Base-by-base conservation (phyloP, 2,797 vertebrate species). In the Enteromius thamalakanensis region DNA sequence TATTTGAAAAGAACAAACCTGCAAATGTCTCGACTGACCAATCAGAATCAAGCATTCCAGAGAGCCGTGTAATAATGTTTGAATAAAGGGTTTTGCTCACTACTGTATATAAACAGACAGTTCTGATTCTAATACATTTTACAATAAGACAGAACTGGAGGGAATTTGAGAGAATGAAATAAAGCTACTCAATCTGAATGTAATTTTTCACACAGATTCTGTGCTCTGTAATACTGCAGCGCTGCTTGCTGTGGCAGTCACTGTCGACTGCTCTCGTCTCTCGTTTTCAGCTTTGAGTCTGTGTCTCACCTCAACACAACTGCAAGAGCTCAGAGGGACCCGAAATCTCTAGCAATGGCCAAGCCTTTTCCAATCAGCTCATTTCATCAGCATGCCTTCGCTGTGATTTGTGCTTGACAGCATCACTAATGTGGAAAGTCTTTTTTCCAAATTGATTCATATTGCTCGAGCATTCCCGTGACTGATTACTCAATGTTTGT, bases 401-500 rank as follows among this genome's bases (percentile, higher is more conserved):
- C 26, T 72, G 40, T 72, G 79, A 84, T 81, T 67, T 81, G 85
- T 86, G 81, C 85, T 76, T 42, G 19, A 85, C 80, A 79, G 80
- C 47, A 60, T 60, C 62, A n/a, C 81, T 88, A 88, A 87, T 88
- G 87, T 88, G 86, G 86, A 88, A 88, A 88, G 81, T 84, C 76
- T 82, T 60, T 47, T 86, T 82, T 69, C 76, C 86, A 81, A 87
- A 88, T 84, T 80, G 68, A 79, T 83, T 84, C 81, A 82, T 86
- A 89, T 80, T 85, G 74, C 64, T 53, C 2, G 17, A 37, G 76
- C 69, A 92, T 89, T 89, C 89, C 86, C 87, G 87, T 91, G 88
- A 89, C 75, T 87, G 82, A 90, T 93, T 93, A 88, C 87, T 67
- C 93, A 94, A 93, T 94, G 93, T 94, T 94, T 94, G 88, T 89